Evolutionary conservation across 2,113 vertebrate species (phyloP), one percentile per base, ranked within the genome.

Genomic region (Rhabdornis inornatus): DNA sequence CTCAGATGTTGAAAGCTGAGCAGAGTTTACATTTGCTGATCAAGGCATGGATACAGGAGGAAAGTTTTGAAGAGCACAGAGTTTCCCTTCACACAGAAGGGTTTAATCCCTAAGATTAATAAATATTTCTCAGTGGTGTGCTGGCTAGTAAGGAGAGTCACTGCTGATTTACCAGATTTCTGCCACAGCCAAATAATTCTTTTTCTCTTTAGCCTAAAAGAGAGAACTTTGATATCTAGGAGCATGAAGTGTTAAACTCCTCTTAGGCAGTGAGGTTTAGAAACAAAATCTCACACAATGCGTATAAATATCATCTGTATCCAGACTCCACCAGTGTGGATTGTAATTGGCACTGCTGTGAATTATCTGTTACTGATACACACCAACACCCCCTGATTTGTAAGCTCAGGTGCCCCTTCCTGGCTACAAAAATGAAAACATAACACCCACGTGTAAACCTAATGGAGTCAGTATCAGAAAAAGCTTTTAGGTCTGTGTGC

Each of bases 401-500:
- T 82, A 82, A 86, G 53, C 71, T 92, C 87, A 89, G 93, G 87
- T 91, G 87, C 30, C 45, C 92, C 45, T 68, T 92, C n/a, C 52
- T 55, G 50, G 39, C 71, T 93, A 72, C 72, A 89, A 60, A 78
- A 71, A 90, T 69, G 60, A 83, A 86, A 95, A 35, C 8, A 9
- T 76, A 64, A 82, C 74, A 87, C 74, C 31, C 60, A 49, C 39
- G 20, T 40, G 60, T 66, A 93, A 97, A 96, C 71, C 80, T 93
- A 95, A 84, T 64, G 20, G 61, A 89, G 57, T 50, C 57, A 40
- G 75, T 57, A 92, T n/a, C 90, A 72, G 83, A 91, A 70, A 9
- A 65, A 86, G 93, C 84, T 91, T 90, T 95, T 60, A 95, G 90
- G 78, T 84, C 79, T 95, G 83, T 87, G 92, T 89, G 35, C 60